A percentile compares a stretch with the other conserved stretches of the same genome.
These are phyloP conservation scores for Tor tambroides DNA, from an alignment of 2,113 vertebrate species.

Conservation along the genomic window DNA sequence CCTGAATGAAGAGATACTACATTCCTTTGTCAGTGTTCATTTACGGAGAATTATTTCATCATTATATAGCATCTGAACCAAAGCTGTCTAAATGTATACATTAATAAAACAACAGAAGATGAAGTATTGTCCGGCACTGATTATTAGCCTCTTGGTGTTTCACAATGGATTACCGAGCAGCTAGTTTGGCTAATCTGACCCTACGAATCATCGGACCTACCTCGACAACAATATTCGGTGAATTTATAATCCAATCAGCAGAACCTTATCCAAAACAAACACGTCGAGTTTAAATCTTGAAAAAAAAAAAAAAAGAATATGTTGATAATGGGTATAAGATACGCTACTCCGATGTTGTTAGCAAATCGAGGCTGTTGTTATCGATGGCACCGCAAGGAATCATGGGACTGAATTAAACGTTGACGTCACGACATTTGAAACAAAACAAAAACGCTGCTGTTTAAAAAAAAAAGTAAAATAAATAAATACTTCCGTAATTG, in stretches of 20 bases:
- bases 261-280: not conserved
- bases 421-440: slow-evolving; percentile 73
- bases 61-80: not conserved
- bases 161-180: slow-evolving; percentile 15
- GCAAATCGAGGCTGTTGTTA: slow-evolving; percentile 42
- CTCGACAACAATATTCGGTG: not conserved
- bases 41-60: not conserved
- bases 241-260: not conserved
- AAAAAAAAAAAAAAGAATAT: not conserved
- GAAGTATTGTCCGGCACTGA: not conserved
- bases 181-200: slow-evolving; percentile 21
- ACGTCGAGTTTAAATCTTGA: not conserved
- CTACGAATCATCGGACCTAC: slow-evolving; percentile 25
- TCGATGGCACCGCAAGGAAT: slow-evolving; percentile 58
- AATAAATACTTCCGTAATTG: no score
- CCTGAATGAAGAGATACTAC: not conserved
- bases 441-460: slow-evolving; percentile 72
- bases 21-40: slow-evolving; percentile 16
- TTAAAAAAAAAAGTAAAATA: not conserved
- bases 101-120: not conserved
- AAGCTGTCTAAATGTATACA: not conserved
- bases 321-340: not conserved
- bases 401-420: slow-evolving; percentile 69
- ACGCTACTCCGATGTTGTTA: not conserved
- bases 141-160: not conserved